Evolutionary conservation across 1,140 invertebrate species (phyloP), one percentile per base, ranked within the genome.

Genomic region (Ditylenchus dipsaci): DNA sequence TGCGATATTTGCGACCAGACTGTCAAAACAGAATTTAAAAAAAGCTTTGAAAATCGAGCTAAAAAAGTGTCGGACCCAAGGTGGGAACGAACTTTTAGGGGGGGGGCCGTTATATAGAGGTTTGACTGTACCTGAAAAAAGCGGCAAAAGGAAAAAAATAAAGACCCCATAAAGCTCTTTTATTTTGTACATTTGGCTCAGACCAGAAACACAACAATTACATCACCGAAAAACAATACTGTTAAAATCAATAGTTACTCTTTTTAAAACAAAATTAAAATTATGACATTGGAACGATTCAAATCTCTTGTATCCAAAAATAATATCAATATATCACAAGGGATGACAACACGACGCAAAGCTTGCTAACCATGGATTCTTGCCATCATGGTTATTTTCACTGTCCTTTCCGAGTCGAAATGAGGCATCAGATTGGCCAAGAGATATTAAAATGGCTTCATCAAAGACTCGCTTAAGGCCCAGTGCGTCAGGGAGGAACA

Each of bases 401-500:
- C 49, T 53, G 49, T 53, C 49, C 15, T 53, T 53, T 11, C 33
- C 33, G 3, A 38, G 3, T 19, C 23, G 49, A 21, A 7, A 8
- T 19, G 49, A 19, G 3, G 3, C 23, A 21, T 19, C 23, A 21
- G 3, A 26, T 19, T 53, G 49, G 49, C 49, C 49, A 15, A 26
- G n/a, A 53, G 49, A 19, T 26, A 53, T 53, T 15, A 53, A 15
- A 53, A 53, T 53, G 23, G 59, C 67, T 69, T 69, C 67, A 47
- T 69, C 67, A 21, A 69, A 69, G 15, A 69, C 67, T 26, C 65
- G 27, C 68, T 69, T 69, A 69, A 33, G 17, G 67, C 65, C 13
- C 67, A 42, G 43, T 69, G 67, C 1, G 67, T 69, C n/a, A 69
- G 29, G 0, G 67, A 67, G 13, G 67, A 69, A 69, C 67, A 69